Evolutionary conservation across 2,113 vertebrate genomes (phyloP).

Genomic region (Ceuthmochares aereus): DNA sequence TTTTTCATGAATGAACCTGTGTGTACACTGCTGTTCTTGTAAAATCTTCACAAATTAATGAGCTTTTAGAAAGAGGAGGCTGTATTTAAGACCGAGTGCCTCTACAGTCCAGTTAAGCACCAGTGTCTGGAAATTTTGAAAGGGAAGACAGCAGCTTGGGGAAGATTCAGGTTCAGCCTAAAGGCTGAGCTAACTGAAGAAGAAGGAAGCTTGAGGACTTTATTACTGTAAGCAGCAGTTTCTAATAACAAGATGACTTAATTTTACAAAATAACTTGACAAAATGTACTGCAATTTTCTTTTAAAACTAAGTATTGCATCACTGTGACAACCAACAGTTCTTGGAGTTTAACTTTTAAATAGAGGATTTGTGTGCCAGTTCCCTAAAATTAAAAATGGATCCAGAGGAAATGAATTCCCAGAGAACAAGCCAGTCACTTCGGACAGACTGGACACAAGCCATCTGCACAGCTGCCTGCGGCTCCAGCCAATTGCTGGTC

Average conservation of each 20-base stretch:
- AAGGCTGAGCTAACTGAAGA: neutral
- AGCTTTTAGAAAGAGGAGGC: neutral
- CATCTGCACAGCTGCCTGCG: slow-evolving; percentile 31
- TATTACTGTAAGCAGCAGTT: neutral
- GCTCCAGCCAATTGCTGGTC: slow-evolving; percentile 28
- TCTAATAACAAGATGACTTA: neutral
- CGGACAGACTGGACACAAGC: slow-evolving; percentile 41
- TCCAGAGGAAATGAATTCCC: slow-evolving; percentile 41
- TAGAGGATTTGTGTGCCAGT: slow-evolving; percentile 10
- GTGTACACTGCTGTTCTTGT: neutral
- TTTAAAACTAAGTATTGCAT: no score
- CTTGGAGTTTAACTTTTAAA: slow-evolving; percentile 27
- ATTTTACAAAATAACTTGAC: neutral
- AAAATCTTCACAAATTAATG: neutral
- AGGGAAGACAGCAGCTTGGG: neutral
- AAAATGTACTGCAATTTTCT: neutral
- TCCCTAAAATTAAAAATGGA: slow-evolving; percentile 36
- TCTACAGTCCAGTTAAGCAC: neutral
- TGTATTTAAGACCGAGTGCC: neutral
- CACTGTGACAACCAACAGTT: neutral
- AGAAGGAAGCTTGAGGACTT: neutral
- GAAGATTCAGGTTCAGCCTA: neutral
- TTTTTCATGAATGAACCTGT: neutral
- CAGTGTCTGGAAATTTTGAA: neutral
- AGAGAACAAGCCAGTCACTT: slow-evolving; percentile 32